Conservation (phyloP, 1,140 invertebrate genomes). For the Parapsyche elsis region DNA sequence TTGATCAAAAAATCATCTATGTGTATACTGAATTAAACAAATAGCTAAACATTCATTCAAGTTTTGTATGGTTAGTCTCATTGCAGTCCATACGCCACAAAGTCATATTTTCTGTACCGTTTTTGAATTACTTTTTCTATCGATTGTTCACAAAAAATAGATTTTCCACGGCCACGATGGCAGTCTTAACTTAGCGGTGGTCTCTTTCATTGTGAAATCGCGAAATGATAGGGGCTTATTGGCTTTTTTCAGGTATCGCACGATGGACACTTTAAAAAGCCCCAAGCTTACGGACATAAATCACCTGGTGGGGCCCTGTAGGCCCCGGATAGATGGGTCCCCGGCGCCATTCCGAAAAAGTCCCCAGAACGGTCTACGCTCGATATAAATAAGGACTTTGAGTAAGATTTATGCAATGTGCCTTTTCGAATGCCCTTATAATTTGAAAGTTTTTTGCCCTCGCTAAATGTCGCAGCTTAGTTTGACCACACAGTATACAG, state of each 20-base stretch:
- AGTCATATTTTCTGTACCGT: no score
- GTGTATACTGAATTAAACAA: no score
- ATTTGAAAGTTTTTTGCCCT: conserved; percentile 14
- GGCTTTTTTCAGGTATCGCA: conserved; percentile 41
- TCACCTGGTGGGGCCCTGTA: conserved; percentile 38
- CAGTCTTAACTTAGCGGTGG: not conserved
- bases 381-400: conserved; percentile 45
- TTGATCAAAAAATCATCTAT: no score
- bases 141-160: not conserved
- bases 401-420: conserved; percentile 49
- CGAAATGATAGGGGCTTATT: conserved; percentile 38
- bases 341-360: not conserved
- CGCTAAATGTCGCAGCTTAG: not conserved
- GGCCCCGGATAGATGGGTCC: conserved; percentile 38
- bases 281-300: conserved; percentile 50
- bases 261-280: conserved; percentile 54
- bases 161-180: not conserved
- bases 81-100: no score
- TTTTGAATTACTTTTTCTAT: not conserved
- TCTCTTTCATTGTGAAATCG: conserved; percentile 6
- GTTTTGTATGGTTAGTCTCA: no score
- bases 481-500: no score
- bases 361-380: conserved; percentile 20
- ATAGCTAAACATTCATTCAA: no score
- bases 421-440: conserved; percentile 30